Percentiles rank a stretch among this genome's conserved stretches.
Conservation (phyloP, 2,797 vertebrate genomes). For the Florisuga fusca region DNA sequence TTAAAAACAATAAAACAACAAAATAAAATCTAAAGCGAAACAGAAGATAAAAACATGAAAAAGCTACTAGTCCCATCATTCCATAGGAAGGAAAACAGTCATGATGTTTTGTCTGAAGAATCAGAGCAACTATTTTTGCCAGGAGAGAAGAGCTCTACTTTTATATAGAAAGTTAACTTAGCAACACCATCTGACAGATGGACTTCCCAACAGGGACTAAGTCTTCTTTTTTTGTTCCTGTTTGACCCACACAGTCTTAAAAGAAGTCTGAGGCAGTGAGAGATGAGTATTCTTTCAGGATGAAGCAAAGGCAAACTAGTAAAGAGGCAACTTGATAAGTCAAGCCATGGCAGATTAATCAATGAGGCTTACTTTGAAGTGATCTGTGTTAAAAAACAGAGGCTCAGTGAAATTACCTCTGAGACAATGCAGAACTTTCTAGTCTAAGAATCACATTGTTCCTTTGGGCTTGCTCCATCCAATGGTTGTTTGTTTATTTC, state of each 20-base stretch:
- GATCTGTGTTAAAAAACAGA: neutral
- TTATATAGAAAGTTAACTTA: constrained; percentile 41
- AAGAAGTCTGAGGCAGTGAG: constrained; percentile 8
- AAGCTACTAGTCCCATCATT: neutral
- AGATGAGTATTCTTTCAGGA: constrained; percentile 7
- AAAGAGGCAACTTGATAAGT: neutral
- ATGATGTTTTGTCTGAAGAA: neutral
- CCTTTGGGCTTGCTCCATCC: neutral
- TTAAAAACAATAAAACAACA: neutral
- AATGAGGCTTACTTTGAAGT: neutral
- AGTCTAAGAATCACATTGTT: neutral
- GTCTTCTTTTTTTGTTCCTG: constrained; percentile 3
- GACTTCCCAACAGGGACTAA: constrained; percentile 33
- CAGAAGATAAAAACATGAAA: neutral
- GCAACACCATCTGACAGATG: constrained; percentile 53
- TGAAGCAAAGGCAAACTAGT: neutral
- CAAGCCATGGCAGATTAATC: neutral
- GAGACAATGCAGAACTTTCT: neutral
- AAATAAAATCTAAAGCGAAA: neutral
- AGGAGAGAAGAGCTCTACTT: neutral
- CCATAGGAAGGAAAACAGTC: neutral
- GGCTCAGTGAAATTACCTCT: neutral
- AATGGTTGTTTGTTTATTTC: neutral
- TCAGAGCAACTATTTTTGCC: neutral
- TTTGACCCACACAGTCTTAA: constrained; percentile 47